Evolutionary conservation across 2,888 invertebrate species (phyloP).

Genomic region (Eupithecia abbreviata): DNA sequence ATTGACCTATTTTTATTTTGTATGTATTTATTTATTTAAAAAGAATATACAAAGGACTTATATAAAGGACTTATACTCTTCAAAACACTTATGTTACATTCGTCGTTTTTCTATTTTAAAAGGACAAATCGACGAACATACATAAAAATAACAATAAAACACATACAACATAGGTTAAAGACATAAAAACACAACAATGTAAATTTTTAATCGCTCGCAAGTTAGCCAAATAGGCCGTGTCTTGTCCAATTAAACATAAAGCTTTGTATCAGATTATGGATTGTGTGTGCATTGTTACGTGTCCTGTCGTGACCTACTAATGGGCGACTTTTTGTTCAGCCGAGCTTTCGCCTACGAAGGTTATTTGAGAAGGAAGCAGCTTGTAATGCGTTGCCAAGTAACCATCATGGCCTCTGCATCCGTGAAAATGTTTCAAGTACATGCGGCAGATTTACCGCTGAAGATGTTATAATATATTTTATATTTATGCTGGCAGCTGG

Average conservation of each 20-base stretch:
- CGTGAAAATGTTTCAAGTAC: not conserved
- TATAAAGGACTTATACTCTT: too few relatives aligned
- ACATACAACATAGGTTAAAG: not conserved
- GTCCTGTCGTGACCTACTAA: conserved; percentile 42
- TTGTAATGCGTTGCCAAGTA: not conserved
- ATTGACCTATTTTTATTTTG: too few relatives aligned
- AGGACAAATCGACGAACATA: too few relatives aligned
- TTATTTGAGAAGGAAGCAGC: conserved; percentile 11
- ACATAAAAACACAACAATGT: not conserved
- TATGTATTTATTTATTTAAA: too few relatives aligned
- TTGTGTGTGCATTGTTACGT: conserved; percentile 32
- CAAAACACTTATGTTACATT: too few relatives aligned
- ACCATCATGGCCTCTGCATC: not conserved
- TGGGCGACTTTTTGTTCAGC: conserved; percentile 36
- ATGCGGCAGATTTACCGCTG: not conserved
- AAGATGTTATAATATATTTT: too few relatives aligned
- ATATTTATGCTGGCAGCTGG: too few relatives aligned
- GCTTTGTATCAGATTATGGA: conserved; percentile 8
- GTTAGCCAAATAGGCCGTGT: conserved; percentile 4
- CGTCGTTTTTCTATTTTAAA: too few relatives aligned
- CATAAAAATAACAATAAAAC: too few relatives aligned
- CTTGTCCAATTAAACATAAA: not conserved
- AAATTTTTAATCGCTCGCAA: not conserved
- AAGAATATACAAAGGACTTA: too few relatives aligned
- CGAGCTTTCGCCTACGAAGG: conserved; percentile 36